Conservation (phyloP, 2,797 vertebrate genomes). For the Tolypeutes matacus region DNA sequence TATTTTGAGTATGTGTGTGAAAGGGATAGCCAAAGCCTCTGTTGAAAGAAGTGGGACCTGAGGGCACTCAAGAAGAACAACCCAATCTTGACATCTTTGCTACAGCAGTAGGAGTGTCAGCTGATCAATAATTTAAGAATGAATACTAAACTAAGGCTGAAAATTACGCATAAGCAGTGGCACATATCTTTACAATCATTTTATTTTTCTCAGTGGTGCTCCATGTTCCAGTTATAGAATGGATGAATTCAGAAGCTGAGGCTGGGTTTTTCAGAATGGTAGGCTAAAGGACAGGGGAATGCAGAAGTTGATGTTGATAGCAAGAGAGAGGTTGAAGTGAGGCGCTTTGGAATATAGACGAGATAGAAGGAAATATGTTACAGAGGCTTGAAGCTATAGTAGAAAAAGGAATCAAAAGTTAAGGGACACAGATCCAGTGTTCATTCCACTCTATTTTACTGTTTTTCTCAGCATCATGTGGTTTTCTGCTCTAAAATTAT, state of each 20-base stretch:
- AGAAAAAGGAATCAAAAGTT: background rate
- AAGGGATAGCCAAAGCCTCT: background rate
- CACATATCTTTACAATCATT: background rate
- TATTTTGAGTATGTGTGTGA: background rate
- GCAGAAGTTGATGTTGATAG: background rate
- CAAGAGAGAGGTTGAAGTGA: background rate
- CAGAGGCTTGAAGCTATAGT: background rate
- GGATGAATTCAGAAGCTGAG: background rate
- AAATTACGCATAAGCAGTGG: background rate
- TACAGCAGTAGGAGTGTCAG: background rate
- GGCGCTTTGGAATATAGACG: background rate
- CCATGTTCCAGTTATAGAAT: background rate
- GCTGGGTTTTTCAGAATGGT: background rate
- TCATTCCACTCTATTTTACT: background rate
- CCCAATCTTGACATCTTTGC: background rate
- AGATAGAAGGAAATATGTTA: background rate
- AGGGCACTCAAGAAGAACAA: background rate
- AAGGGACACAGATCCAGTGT: background rate
- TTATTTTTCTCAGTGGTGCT: background rate
- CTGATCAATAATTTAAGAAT: background rate
- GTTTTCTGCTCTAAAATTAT: constrained; percentile 39
- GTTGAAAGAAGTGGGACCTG: background rate
- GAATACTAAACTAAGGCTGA: background rate
- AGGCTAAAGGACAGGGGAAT: background rate
- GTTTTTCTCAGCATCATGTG: background rate